These are phyloP conservation scores for Arenaria interpres DNA, from an alignment of 2,113 vertebrate species.

Conservation along the genomic window DNA sequence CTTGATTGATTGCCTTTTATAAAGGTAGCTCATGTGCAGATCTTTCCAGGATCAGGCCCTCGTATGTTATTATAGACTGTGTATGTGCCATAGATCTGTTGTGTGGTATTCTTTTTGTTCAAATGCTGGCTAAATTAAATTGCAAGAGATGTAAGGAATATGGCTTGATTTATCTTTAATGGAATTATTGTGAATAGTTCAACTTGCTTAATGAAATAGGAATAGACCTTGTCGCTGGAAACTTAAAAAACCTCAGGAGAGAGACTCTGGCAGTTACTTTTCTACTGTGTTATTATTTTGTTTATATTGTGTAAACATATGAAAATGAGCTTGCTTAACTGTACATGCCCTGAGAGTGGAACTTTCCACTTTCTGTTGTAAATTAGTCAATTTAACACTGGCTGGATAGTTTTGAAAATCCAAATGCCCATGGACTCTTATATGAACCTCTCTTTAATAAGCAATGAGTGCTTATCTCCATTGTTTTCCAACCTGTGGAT, in stretches of 20 bases:
- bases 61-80: background rate
- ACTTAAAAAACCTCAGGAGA: background rate
- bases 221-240: conserved; percentile 9
- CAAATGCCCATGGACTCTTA: background rate
- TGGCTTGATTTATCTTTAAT: background rate
- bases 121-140: background rate
- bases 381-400: background rate
- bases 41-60: background rate
- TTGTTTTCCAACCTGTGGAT: background rate
- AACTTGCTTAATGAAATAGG: background rate
- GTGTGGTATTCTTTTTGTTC: background rate
- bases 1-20: background rate
- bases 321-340: background rate
- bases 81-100: background rate
- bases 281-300: background rate
- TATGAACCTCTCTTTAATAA: background rate
- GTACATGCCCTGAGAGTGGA: background rate
- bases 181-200: background rate
- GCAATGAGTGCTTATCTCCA: background rate
- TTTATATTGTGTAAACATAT: background rate
- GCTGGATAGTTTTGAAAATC: background rate
- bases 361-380: background rate
- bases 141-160: background rate
- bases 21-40: background rate
- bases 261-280: background rate